Base-by-base conservation (phyloP, 2,797 vertebrate species). In the Coracias cyanogaster region DNA sequence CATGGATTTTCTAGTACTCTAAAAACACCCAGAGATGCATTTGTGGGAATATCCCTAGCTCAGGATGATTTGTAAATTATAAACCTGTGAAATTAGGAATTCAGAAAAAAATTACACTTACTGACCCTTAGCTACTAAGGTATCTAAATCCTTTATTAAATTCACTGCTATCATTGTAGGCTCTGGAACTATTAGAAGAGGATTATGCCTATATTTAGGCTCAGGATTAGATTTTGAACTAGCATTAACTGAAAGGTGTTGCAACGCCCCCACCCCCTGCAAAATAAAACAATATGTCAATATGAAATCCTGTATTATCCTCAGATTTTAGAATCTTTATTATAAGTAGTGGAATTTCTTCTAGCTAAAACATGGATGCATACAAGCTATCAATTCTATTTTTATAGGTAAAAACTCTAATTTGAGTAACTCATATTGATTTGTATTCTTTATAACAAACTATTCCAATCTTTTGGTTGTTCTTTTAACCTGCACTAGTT, bases 21-120 rank as follows among this genome's bases (percentile, higher is more conserved):
- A 28, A 15, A 79, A 74, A 83, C 28, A 46, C 9, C 21, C 15
- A 62, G 16, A 83, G n/a, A 28, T 58, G 6, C 16, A 28, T 83
- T 90, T 90, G 6, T 76, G 31, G 65, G 24, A 54, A 35, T 72
- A 86, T 35, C 41, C 79, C 86, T 55, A 78, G 7, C 26, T 48
- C 33, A 86, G 54, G 86, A 72, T 25, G 55, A 48, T 91, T 92
- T 86, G 33, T 61, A 79, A 79, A 92, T 89, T 91, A 78, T 73
- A 86, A 93, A 89, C 22, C 29, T 86, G 26, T 60, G 29, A 90
- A 85, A 73, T 74, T 57, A 90, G 17, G 70, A 86, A 79, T 66
- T 76, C 52, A 35, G 13, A 19, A 39, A 41, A 37, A 16, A 54
- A 31, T 2, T 9, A 5, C 4, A 57, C 24, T 84, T 74, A 20